These are phyloP conservation scores for Varroa destructor DNA, from an alignment of 1,140 invertebrate species.

Conservation along the genomic window DNA sequence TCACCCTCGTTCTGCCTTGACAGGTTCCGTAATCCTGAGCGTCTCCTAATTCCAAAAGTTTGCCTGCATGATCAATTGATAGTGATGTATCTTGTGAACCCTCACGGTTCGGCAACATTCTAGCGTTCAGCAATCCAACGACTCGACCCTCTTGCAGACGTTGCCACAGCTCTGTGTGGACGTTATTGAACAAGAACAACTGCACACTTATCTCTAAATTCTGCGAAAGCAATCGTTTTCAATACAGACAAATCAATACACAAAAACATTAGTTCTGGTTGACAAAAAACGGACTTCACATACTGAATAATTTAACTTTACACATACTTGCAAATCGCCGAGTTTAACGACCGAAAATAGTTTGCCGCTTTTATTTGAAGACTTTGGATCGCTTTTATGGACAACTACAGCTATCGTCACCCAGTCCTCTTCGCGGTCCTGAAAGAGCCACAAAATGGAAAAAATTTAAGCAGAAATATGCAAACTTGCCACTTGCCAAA, in stretches of 20 bases:
- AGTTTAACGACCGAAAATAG: constrained; percentile 17
- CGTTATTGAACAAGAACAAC: constrained; percentile 5
- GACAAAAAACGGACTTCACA: too few relatives aligned
- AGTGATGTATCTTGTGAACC: constrained; percentile 10
- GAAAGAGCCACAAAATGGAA: not conserved
- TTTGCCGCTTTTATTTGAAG: constrained; percentile 12
- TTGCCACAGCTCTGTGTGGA: constrained; percentile 14
- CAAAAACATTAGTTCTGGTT: too few relatives aligned
- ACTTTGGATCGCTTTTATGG: constrained; percentile 15
- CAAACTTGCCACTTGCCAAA: too few relatives aligned
- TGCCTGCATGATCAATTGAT: constrained; percentile 9
- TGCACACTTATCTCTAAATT: constrained; percentile 10
- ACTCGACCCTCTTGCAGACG: constrained; percentile 8
- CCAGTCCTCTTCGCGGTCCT: constrained; percentile 19
- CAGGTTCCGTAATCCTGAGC: constrained; percentile 9
- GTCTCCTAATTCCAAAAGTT: constrained; percentile 23
- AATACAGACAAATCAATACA: too few relatives aligned
- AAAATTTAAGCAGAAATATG: too few relatives aligned
- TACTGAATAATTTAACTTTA: too few relatives aligned
- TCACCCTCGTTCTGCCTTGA: not conserved
- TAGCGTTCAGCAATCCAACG: constrained; percentile 6
- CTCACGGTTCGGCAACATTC: constrained; percentile 4
- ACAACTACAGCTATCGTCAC: constrained; percentile 12
- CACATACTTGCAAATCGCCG: constrained; percentile 6
- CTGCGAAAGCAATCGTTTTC: not conserved